Evolutionary conservation across 1,140 invertebrate species (phyloP), one percentile per base, ranked within the genome.

Genomic region (Cherax quadricarinatus): DNA sequence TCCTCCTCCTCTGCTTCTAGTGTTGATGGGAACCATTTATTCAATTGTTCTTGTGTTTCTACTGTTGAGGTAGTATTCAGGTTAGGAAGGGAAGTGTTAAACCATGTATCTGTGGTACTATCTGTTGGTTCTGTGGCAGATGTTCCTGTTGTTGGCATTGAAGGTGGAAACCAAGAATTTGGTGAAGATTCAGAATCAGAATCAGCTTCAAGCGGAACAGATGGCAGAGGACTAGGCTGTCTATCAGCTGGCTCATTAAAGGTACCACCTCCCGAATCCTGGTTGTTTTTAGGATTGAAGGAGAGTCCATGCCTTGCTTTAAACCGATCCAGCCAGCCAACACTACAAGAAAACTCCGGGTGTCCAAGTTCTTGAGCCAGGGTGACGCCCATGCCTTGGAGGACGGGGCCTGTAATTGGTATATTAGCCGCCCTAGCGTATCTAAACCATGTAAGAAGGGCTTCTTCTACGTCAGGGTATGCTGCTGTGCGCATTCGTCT

Each of bases 321-420:
- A 75, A 94, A 95, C 14, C 93, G 91, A 12, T 94, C 94, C 79
- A 95, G 88, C 95, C 94, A 95, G 2, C 94, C 95, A 93, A 94
- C 94, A 10, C 94, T 94, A 57, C 94, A 94, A n/a, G 94, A 95
- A 82, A 95, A 95, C 57, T 95, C 94, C 53, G n/a, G 81, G 49
- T 92, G 82, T 0, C 90, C 94, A 16, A 95, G 88, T 62, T 94
- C 93, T 48, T 93, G 89, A 60, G 94, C 94, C 82, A 94, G 93
- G 51, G 86, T 73, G 30, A 93, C 79, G 21, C 94, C 94, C 89
- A 94, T 94, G n/a, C 94, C 92, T 81, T 94, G 90, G n/a, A 95
- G 87, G 41, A 94, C 53, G 14, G 53, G 53, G 14, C 53, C 53
- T 14, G 53, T 57, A 57, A 57, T 57, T 24, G 91, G 79, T 30